Conservation (phyloP, 2,888 invertebrate genomes). For the Limnephilus lunatus region DNA sequence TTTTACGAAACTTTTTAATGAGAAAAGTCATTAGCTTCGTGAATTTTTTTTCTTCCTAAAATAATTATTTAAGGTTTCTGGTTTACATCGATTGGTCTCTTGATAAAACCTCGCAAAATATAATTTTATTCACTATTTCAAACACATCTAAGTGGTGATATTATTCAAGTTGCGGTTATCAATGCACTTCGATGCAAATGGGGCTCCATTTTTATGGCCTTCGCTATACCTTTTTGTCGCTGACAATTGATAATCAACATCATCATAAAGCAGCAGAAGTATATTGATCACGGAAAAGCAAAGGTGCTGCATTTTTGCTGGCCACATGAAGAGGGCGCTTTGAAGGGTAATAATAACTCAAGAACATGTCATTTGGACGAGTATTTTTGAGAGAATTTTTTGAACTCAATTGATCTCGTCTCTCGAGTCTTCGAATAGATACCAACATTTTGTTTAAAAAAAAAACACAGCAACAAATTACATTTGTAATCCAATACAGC, state of each 20-base stretch:
- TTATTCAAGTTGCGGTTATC: not conserved
- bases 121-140: not conserved
- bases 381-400: not conserved
- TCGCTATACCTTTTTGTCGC: not conserved
- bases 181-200: not conserved
- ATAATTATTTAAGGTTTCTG: too few species aligned
- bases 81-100: too few species aligned
- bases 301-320: not conserved
- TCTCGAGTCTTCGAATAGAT: not conserved
- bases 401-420: not conserved
- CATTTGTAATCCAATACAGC: not conserved
- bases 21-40: too few species aligned
- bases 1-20: too few species aligned
- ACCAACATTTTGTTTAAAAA: not conserved
- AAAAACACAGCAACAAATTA: too few species aligned
- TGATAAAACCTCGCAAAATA: not conserved
- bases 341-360: not conserved
- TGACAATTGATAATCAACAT: not conserved
- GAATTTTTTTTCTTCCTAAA: too few species aligned
- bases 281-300: not conserved
- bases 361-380: not conserved
- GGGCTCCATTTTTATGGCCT: not conserved
- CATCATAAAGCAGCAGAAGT: not conserved
- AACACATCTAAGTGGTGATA: not conserved
- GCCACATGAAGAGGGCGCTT: not conserved